Base-by-base conservation (phyloP, 2,888 invertebrate genomes). In the Caenorhabditis afra region DNA sequence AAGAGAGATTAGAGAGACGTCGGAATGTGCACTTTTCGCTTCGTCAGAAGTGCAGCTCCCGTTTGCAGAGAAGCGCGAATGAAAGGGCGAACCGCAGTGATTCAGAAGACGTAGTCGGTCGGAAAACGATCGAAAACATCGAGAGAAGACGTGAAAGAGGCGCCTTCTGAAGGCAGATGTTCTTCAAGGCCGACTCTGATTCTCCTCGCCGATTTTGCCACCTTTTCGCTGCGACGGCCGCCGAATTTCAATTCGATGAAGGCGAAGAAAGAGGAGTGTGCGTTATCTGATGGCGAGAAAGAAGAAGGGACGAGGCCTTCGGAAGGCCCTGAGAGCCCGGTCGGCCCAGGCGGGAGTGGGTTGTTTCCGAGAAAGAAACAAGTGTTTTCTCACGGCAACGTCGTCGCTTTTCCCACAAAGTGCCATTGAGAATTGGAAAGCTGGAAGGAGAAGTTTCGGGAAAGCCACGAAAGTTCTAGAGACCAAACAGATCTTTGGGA, bases 101-200 rank as follows among this genome's bases (percentile, higher is more conserved):
- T 41, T 57, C 41, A 44, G 44, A 44, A 20, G 12, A 12, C 11
- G 49, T 11, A 49, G 45, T 16, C 8, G 16, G 2, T 8, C 16
- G 18, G 45, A 47, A 47, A 47, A n/a, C 1, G 7, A 47, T 7
- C 49, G 29, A 52, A 52, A 52, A 52, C 52, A 52, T 12, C 49
- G 49, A 49, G 49, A 49, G 11, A 1, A 10, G 8, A 29, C 4
- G 29, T 29, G 29, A 29, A 7, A 29, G 7, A 29, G 7, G 29
- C 29, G 3, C 7, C 3, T 29, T 29, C 29, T 29, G 29, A 41
- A 39, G 11, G 37, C 57, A 57, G 57, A 57, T 57, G 57, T 41
- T 57, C 37, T 55, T 57, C 57, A 57, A 57, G 57, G 57, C 37
- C 57, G 41, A 37, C 14, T 55, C 39, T 29, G 29, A 29, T 29